A percentile compares a stretch with the other conserved stretches of the same genome.
Conservation (phyloP, 2,797 vertebrate genomes). For the Ceyx erithaca region DNA sequence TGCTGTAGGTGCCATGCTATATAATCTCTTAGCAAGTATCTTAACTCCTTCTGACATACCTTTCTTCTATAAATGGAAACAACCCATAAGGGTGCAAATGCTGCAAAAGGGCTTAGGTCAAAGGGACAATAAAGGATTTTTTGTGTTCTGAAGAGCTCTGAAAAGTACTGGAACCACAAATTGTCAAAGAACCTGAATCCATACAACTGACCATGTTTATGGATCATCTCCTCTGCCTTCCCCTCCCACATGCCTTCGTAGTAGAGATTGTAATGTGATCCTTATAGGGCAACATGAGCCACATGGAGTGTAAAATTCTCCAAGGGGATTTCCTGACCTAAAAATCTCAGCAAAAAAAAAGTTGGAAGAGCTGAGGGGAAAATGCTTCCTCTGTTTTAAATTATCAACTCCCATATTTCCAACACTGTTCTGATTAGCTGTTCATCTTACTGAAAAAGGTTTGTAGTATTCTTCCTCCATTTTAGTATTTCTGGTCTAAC, state of each 20-base stretch:
- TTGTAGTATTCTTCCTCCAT: not conserved
- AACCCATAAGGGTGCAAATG: not conserved
- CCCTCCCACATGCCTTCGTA: not conserved
- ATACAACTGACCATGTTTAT: not conserved
- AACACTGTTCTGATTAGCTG: not conserved
- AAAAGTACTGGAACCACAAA: not conserved
- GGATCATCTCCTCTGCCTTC: not conserved
- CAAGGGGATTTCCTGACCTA: not conserved
- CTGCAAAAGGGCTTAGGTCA: not conserved
- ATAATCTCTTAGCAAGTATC: not conserved
- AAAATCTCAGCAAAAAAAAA: not conserved
- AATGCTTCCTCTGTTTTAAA: slow-evolving; percentile 19
- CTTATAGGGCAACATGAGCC: not conserved
- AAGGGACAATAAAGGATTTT: not conserved
- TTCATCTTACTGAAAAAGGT: not conserved
- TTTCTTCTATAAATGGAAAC: slow-evolving; percentile 6
- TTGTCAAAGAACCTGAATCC: not conserved
- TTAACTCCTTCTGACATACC: not conserved
- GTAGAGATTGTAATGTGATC: not conserved
- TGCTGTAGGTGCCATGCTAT: not conserved
- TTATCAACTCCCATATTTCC: not conserved
- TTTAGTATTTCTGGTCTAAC: not conserved
- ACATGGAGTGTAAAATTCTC: slow-evolving; percentile 26
- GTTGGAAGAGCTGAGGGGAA: not conserved
- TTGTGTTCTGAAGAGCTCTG: not conserved